Conservation (phyloP, 1,140 invertebrate genomes). For the Bombus consobrinus region DNA sequence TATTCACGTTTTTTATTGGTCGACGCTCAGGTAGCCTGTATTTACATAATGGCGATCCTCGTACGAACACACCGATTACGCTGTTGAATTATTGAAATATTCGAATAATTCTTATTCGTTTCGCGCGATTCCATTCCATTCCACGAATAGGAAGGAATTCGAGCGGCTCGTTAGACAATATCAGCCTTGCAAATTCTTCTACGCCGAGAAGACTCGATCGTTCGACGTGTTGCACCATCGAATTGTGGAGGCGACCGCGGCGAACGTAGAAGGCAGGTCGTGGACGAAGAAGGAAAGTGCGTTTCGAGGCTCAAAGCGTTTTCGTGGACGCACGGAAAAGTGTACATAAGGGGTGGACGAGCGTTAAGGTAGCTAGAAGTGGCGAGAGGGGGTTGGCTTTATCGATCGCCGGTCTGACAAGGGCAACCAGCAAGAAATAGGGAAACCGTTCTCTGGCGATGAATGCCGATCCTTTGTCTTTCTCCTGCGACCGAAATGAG, state of each 20-base stretch:
- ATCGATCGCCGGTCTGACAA: conserved; percentile 76
- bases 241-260: too few relatives aligned
- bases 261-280: not conserved
- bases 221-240: not conserved
- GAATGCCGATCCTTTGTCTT: conserved; percentile 74
- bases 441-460: conserved; percentile 72
- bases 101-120: not conserved
- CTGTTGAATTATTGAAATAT: too few relatives aligned
- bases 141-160: not conserved
- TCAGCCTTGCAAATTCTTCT: not conserved
- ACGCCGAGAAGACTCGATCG: too few relatives aligned
- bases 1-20: conserved; percentile 74
- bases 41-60: conserved; percentile 71
- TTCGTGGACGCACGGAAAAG: conserved; percentile 19
- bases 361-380: conserved; percentile 50
- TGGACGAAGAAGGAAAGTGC: conserved; percentile 11
- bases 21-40: conserved; percentile 40
- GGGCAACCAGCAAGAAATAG: conserved; percentile 76
- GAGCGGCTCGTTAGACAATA: not conserved
- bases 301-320: conserved; percentile 26
- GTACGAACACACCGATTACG: not conserved
- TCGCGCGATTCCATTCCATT: not conserved
- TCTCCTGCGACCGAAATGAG: conserved; percentile 27
- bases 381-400: conserved; percentile 62
- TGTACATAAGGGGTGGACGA: conserved; percentile 44